Evolutionary conservation across 2,113 vertebrate genomes (phyloP).

Genomic region (Calypte anna): DNA sequence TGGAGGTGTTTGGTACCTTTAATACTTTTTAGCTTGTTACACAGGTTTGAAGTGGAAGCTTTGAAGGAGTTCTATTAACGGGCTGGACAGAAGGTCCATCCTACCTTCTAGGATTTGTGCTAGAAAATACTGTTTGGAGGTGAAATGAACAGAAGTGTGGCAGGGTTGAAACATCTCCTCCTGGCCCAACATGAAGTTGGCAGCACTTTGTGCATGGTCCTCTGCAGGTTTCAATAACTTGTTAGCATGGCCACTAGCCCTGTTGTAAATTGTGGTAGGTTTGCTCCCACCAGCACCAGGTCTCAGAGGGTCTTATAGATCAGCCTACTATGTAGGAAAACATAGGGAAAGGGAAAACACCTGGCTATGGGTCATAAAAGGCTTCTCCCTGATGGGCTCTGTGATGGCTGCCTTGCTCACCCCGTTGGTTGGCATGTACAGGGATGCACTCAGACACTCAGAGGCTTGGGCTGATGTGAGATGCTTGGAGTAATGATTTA

Average conservation of each 20-base stretch:
- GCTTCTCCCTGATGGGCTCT: background rate
- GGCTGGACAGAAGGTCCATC: background rate
- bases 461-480: background rate
- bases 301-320: background rate
- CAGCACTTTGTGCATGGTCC: background rate
- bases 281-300: background rate
- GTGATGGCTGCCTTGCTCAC: fast-evolving
- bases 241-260: background rate
- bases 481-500: background rate
- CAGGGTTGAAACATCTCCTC: background rate
- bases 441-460: background rate
- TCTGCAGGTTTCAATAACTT: background rate
- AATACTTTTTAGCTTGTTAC: too few species aligned
- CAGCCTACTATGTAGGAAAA: fast-evolving
- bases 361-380: fast-evolving
- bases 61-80: background rate
- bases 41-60: too few species aligned
- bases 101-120: background rate
- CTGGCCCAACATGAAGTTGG: fast-evolving
- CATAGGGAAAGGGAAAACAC: background rate
- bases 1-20: background rate
- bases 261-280: background rate
- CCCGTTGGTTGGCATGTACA: fast-evolving
- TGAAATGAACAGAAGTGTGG: background rate
- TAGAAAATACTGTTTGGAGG: background rate